Percentiles rank a stretch among this genome's conserved stretches.
These are phyloP conservation scores for Leptinotarsa texana DNA, from an alignment of 1,140 invertebrate species.

Conservation along the genomic window DNA sequence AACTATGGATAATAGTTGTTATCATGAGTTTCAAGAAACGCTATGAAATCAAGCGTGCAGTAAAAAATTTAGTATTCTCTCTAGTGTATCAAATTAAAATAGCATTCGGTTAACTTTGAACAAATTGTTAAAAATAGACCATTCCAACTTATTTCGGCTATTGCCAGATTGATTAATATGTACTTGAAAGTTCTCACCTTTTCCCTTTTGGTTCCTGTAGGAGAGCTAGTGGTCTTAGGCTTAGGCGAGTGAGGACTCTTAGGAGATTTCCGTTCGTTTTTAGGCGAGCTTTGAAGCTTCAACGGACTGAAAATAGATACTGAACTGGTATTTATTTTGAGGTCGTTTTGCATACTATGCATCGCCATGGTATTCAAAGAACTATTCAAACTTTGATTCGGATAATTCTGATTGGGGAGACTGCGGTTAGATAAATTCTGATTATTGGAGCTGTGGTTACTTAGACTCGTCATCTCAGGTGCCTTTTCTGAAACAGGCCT, in stretches of 20 bases:
- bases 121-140: too few species aligned
- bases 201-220: constrained; percentile 43
- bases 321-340: constrained; percentile 52
- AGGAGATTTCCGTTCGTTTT: constrained; percentile 48
- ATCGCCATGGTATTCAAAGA: not conserved
- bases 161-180: not conserved
- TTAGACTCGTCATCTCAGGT: constrained; percentile 57
- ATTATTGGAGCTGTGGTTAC: constrained; percentile 43
- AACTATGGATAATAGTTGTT: too few species aligned
- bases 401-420: constrained; percentile 43
- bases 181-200: constrained; percentile 31
- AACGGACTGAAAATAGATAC: constrained; percentile 54
- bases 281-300: constrained; percentile 50
- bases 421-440: constrained; percentile 17
- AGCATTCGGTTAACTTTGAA: too few species aligned
- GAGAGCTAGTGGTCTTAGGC: constrained; percentile 32
- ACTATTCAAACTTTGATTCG: constrained; percentile 46
- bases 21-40: too few species aligned
- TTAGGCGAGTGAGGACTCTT: constrained; percentile 52
- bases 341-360: constrained; percentile 44
- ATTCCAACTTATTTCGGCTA: not conserved
- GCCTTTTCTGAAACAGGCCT: constrained; percentile 61
- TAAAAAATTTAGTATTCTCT: too few species aligned
- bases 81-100: too few species aligned
- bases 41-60: too few species aligned